Percentiles rank a stretch among this genome's conserved stretches.
These are phyloP conservation scores for Rhyacophila evoluta DNA, from an alignment of 2,888 invertebrate genomes.

Conservation along the genomic window DNA sequence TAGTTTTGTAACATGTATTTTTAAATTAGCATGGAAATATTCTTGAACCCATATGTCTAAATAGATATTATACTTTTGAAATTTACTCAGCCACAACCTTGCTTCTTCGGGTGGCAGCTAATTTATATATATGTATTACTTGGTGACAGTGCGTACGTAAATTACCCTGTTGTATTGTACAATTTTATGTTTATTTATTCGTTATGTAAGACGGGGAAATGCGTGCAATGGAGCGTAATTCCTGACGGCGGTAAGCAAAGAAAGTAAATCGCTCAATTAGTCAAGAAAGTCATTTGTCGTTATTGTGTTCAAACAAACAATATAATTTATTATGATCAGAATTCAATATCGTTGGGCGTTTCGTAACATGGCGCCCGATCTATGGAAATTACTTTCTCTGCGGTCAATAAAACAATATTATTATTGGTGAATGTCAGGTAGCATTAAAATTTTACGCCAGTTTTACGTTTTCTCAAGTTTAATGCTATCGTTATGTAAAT, in stretches of 20 bases:
- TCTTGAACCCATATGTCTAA: too few relatives aligned
- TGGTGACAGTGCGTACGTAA: background rate
- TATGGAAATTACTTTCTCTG: background rate
- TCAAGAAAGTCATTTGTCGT: constrained; percentile 35
- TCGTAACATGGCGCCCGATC: constrained; percentile 26
- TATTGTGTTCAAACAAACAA: background rate
- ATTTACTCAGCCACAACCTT: too few relatives aligned
- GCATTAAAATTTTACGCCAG: background rate
- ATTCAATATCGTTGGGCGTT: constrained; percentile 26
- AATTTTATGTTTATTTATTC: constrained; percentile 4
- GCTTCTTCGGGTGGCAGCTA: background rate
- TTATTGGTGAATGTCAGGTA: background rate
- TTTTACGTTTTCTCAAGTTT: too few relatives aligned
- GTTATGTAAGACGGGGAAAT: background rate
- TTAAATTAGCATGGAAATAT: too few relatives aligned
- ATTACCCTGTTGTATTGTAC: too few relatives aligned
- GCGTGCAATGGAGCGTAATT: constrained; percentile 28
- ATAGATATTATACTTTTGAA: too few relatives aligned
- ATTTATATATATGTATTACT: background rate
- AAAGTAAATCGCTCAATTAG: constrained; percentile 33
- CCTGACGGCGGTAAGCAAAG: constrained; percentile 2
- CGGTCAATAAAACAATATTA: background rate
- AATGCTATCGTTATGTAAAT: too few relatives aligned
- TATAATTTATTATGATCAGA: background rate
- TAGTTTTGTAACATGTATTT: too few relatives aligned